Evolutionary conservation across 2,113 vertebrate genomes (phyloP).

Genomic region (Pelusios castaneus): DNA sequence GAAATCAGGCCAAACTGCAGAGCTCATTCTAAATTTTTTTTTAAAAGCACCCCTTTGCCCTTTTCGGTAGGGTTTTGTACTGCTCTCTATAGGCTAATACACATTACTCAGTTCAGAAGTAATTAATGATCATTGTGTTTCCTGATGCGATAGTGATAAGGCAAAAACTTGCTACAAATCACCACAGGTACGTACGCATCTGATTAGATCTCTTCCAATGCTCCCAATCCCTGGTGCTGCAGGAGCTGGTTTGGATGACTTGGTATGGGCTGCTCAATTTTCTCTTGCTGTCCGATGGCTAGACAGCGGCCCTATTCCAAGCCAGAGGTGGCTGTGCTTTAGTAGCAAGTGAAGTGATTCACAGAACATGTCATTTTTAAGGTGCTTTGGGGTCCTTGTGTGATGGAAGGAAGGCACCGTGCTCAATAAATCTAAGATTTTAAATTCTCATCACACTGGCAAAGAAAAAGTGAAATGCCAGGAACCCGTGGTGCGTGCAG

Average conservation of each 20-base stretch:
- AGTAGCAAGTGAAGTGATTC: background rate
- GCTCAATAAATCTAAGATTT: background rate
- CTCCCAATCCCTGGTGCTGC: background rate
- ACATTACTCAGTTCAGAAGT: background rate
- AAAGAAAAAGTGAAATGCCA: background rate
- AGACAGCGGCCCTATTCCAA: background rate
- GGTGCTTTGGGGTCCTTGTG: background rate
- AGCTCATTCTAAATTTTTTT: background rate
- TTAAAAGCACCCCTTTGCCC: background rate
- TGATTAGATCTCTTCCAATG: background rate
- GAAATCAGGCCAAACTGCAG: background rate
- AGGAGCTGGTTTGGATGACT: background rate
- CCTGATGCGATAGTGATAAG: background rate
- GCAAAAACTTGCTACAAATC: background rate
- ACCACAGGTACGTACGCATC: background rate
- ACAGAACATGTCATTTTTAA: background rate
- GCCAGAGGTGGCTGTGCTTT: background rate
- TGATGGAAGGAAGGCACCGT: background rate
- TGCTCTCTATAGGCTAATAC: fast-evolving
- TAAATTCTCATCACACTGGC: background rate
- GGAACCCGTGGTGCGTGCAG: no score
- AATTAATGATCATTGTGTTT: background rate
- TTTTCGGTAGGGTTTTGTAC: background rate
- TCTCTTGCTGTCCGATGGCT: background rate
- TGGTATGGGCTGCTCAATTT: background rate